phyloP scores from a whole-genome alignment of 2,888 invertebrate species.

The Polia nebulosa region DNA sequence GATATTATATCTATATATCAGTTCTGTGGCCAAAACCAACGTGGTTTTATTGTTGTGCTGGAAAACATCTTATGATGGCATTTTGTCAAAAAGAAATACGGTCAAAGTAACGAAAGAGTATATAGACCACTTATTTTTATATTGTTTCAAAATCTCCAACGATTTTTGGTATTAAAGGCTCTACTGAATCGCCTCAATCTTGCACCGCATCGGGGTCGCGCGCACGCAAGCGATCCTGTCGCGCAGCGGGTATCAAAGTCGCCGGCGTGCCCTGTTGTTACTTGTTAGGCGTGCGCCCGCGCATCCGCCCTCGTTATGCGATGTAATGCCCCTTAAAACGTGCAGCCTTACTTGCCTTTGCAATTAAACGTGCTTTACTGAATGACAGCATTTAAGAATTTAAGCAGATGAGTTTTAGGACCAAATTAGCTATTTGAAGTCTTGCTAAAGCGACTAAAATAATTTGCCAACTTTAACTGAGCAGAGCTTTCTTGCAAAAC shows the following conservation, averaged over 20 bases:
- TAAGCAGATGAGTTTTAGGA: slow-evolving; percentile 33
- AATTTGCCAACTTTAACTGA: neutral
- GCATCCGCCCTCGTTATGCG: slow-evolving; percentile 76
- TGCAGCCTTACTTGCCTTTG: slow-evolving; percentile 59
- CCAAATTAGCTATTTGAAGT: slow-evolving; percentile 13
- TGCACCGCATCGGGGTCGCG: slow-evolving; percentile 70
- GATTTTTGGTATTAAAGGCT: slow-evolving; percentile 32
- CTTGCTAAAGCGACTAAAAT: neutral
- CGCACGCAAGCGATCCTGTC: slow-evolving; percentile 84
- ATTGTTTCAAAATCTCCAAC: slow-evolving; percentile 1
- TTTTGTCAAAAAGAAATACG: neutral
- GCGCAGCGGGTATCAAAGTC: slow-evolving; percentile 86
- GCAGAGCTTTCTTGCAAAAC: too few species aligned
- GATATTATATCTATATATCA: too few species aligned
- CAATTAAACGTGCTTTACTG: slow-evolving; percentile 63
- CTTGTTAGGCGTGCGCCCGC: slow-evolving; percentile 75
- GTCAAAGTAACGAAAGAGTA: neutral
- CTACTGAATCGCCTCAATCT: slow-evolving; percentile 69
- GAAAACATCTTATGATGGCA: neutral
- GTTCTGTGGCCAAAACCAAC: too few species aligned
- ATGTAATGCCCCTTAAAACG: slow-evolving; percentile 62
- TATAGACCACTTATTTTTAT: neutral
- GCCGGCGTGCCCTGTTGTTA: slow-evolving; percentile 78
- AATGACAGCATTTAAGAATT: slow-evolving; percentile 55
- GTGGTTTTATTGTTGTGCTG: neutral